These are phyloP conservation scores for Arenaria interpres DNA, from an alignment of 2,113 vertebrate genomes.

Conservation along the genomic window DNA sequence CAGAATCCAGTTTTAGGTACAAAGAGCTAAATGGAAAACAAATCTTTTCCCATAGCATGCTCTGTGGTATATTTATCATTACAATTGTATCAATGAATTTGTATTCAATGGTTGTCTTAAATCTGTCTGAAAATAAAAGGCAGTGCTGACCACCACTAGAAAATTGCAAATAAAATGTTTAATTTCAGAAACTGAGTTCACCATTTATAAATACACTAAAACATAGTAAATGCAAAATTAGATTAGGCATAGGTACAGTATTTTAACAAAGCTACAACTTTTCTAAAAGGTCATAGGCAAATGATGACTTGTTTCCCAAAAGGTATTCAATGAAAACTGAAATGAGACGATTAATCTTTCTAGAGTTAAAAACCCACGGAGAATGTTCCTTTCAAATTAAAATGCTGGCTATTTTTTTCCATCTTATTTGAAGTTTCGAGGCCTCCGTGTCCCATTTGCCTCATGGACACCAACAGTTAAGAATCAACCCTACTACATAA, in stretches of 20 bases:
- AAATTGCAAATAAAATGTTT: slow-evolving; percentile 85
- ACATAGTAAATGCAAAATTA: slow-evolving; percentile 79
- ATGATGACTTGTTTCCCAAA: slow-evolving; percentile 58
- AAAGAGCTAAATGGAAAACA: background rate
- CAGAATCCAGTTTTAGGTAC: background rate
- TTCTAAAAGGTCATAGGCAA: slow-evolving; percentile 72
- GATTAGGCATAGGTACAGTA: slow-evolving; percentile 77
- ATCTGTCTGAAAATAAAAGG: slow-evolving; percentile 50
- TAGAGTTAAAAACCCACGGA: slow-evolving; percentile 3
- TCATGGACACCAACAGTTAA: slow-evolving; percentile 58
- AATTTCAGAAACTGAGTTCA: slow-evolving; percentile 83
- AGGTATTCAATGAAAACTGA: slow-evolving; percentile 55
- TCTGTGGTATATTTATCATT: background rate
- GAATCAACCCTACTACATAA: slow-evolving; percentile 52
- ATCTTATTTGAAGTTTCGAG: slow-evolving; percentile 25
- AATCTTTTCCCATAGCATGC: background rate
- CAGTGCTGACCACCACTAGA: slow-evolving; percentile 66
- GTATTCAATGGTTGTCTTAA: background rate
- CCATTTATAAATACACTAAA: slow-evolving; percentile 86
- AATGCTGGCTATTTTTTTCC: slow-evolving; percentile 55
- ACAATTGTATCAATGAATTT: background rate
- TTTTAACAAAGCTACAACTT: slow-evolving; percentile 76
- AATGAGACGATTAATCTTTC: slow-evolving; percentile 44
- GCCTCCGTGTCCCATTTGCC: slow-evolving; percentile 44
- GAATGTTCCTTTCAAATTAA: slow-evolving; percentile 37